Evolutionary conservation across 2,888 invertebrate species (phyloP), one percentile per base, ranked within the genome.

Genomic region (Agonopterix heracliana): DNA sequence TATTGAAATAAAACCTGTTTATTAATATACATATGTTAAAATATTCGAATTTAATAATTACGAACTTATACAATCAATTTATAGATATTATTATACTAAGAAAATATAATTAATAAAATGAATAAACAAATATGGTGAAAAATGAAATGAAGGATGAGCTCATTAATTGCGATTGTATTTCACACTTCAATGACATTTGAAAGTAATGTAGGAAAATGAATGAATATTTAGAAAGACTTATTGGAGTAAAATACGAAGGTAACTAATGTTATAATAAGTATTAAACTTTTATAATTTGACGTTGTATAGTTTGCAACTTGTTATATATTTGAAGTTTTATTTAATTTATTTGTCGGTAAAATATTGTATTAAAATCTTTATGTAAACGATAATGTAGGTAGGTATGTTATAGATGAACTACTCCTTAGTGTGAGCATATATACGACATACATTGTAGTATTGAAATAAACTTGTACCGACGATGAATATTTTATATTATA

Each of bases 41-140:
- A 88, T 88, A 88, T 88, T 88, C 88, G 88, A 88, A 88, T 88
- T 88, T 88, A 88, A 88, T 88, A 88, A 88, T 88, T 88, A 88
- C 86, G 88, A 88, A 88, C 88, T 88, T 88, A 88, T 88, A 88
- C 88, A 88, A 79, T 85, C 88, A 81, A 88, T 88, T 88, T 88
- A 88, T 88, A 88, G 88, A 87, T 88, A 88, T 87, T 88, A 87
- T 84, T 87, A 88, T 88, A 88, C 84, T 88, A 88, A 88, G 87
- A 87, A 86, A 84, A 86, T 86, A 85, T 87, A 86, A 88, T 85
- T 86, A 88, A 88, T 83, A 79, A 86, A 87, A 82, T 83, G 74
- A 84, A 84, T 87, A 85, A 87, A 88, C 84, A 85, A 86, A 86
- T 81, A 80, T 82, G 81, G 78, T 85, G 85, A 82, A 83, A 75